Base-by-base conservation (phyloP, 2,888 invertebrate species). In the Phengaris arion region DNA sequence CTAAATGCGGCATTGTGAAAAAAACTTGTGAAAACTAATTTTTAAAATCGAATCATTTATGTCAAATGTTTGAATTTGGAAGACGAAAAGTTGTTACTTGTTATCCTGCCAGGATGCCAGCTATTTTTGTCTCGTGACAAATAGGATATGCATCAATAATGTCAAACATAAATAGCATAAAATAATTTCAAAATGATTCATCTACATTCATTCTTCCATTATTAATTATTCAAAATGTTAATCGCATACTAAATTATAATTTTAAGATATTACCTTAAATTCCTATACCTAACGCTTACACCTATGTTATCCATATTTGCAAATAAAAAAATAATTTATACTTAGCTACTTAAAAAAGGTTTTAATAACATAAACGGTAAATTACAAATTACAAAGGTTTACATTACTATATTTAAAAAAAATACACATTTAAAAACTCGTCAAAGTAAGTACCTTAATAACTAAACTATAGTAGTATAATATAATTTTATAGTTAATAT, bases 131-230 rank as follows among this genome's bases (percentile, higher is more conserved):
- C 15, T 35, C 5, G n/a, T 51, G 51, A 70, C 70, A 70, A 70
- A 70, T 70, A 46, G 48, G 70, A 51, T 51, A 70, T 70, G 51
- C 35, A 45, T 64, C 45, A 64, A 64, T 12, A 64, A 64, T 64
- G 35, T 45, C 64, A 64, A 22, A 64, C 6, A 48, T 48, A 35
- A 64, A 64, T 64, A 64, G 22, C 22, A 10, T 64, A 64, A 64
- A 64, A 22, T 4, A 12, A 64, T 64, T 22, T 22, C 13, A 45
- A 64, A 64, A 22, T 64, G 64, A 64, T 64, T 64, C 45, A 64
- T 64, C 35, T 64, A 6, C 35, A 45, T 35, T 35, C 35, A 45
- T 35, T 35, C 45, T 13, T 45, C 6, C 12, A 64, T 6, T 64
- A 15, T 35, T 35, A 22, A 59, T 59, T 15, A 59, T 22, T 59